Conservation (phyloP, 2,113 vertebrate species). For the Tretioscincus oriximinensis region DNA sequence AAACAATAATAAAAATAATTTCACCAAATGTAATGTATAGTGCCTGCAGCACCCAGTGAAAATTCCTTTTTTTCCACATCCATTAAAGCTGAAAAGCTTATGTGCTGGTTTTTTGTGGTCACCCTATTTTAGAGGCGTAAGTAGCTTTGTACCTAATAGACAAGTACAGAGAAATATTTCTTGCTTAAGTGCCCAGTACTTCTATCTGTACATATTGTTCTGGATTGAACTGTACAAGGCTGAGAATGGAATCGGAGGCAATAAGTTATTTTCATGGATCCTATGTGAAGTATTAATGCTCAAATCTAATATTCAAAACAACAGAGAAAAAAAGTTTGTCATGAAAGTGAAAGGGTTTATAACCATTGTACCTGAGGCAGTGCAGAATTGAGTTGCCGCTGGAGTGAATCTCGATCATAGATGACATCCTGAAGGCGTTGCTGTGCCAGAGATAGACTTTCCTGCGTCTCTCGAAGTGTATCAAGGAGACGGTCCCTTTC, state of each 20-base stretch:
- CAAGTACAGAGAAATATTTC: neutral
- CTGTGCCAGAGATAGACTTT: conserved; percentile 93
- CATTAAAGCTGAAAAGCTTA: no score
- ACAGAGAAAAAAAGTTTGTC: neutral
- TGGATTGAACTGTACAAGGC: neutral
- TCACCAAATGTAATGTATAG: no score
- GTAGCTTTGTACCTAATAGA: neutral
- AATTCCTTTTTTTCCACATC: no score
- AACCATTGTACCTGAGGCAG: conserved; percentile 87
- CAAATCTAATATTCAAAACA: neutral
- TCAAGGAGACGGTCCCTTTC: conserved; percentile 96
- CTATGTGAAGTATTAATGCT: neutral
- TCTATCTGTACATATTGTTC: neutral
- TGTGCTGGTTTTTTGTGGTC: no score
- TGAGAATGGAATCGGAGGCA: neutral
- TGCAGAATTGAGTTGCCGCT: conserved; percentile 96
- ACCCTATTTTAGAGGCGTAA: no score
- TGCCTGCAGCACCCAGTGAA: no score
- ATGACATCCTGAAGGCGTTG: conserved; percentile 96
- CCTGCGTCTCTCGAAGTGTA: conserved; percentile 96
- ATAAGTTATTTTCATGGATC: neutral
- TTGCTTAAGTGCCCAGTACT: neutral
- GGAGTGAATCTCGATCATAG: conserved; percentile 94
- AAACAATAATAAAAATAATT: no score
- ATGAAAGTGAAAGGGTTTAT: neutral